phyloP scores from a whole-genome alignment of 2,113 vertebrate species.

The Heptranchias perlo region DNA sequence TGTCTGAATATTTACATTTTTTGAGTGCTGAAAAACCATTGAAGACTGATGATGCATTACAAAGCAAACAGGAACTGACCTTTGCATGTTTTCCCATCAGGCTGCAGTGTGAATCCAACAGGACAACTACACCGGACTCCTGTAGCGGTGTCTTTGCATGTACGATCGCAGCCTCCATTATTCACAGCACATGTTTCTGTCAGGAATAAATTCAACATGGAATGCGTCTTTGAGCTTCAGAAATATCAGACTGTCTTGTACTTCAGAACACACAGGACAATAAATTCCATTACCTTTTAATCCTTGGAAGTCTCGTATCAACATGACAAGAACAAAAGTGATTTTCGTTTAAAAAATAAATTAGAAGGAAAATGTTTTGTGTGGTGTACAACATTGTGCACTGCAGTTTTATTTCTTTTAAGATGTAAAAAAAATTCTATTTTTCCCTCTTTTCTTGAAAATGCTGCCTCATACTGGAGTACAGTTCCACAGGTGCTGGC shows the following conservation, averaged over 20 bases:
- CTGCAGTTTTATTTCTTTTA: background rate
- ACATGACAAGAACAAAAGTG: background rate
- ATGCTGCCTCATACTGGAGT: background rate
- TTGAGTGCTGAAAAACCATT: conserved; percentile 36
- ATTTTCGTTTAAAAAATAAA: background rate
- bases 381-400: background rate
- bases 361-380: background rate
- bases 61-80: conserved; percentile 66
- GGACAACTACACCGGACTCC: conserved; percentile 96
- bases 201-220: conserved; percentile 45
- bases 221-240: background rate
- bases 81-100: conserved; percentile 97
- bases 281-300: background rate
- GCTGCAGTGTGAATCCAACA: conserved; percentile 89
- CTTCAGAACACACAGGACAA: background rate
- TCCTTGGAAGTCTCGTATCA: background rate
- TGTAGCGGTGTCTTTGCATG: conserved; percentile 92
- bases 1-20: conserved; percentile 48
- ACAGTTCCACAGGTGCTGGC: background rate
- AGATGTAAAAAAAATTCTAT: background rate
- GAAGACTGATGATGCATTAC: conserved; percentile 51
- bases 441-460: background rate
- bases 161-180: conserved; percentile 92
- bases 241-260: background rate
- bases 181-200: conserved; percentile 96